These are phyloP conservation scores for Drosophila takahashii DNA, from an alignment of 1,140 invertebrate genomes.

Conservation along the genomic window DNA sequence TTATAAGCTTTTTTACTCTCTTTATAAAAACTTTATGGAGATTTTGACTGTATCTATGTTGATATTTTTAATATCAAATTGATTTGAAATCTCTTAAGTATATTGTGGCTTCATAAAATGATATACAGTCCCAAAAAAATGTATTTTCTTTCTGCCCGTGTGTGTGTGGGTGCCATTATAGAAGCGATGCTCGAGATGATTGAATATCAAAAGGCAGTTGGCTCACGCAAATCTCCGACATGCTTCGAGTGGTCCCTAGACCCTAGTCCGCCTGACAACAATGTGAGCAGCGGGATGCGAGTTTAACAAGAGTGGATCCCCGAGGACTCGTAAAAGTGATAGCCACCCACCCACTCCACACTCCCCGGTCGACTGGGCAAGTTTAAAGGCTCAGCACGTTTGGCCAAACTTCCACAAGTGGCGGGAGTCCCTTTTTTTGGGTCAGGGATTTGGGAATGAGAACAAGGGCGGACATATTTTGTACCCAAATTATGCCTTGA, in stretches of 20 bases:
- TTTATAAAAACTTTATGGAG: too few relatives aligned
- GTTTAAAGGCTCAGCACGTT: conserved; percentile 76
- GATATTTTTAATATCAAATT: too few relatives aligned
- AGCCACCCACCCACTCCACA: conserved; percentile 25
- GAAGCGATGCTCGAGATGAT: conserved; percentile 64
- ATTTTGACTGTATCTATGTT: too few relatives aligned
- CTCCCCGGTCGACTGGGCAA: conserved; percentile 19
- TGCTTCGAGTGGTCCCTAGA: conserved; percentile 46
- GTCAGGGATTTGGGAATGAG: conserved; percentile 14
- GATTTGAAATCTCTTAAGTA: too few relatives aligned
- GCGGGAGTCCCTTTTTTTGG: conserved; percentile 16
- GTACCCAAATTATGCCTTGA: conserved; percentile 76
- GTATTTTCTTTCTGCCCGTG: neutral
- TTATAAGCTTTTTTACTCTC: too few relatives aligned
- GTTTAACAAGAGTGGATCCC: conserved; percentile 75
- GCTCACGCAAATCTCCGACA: conserved; percentile 75
- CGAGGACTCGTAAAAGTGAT: conserved; percentile 80
- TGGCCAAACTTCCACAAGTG: conserved; percentile 74
- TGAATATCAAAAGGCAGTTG: conserved; percentile 82
- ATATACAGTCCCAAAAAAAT: neutral
- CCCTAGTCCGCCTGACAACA: conserved; percentile 19
- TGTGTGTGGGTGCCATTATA: conserved; percentile 36
- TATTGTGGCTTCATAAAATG: too few relatives aligned
- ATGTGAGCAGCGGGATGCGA: conserved; percentile 42
- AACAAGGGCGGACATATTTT: conserved; percentile 63